Evolutionary conservation across 2,113 vertebrate species (phyloP).

Genomic region (Boleophthalmus pectinirostris): DNA sequence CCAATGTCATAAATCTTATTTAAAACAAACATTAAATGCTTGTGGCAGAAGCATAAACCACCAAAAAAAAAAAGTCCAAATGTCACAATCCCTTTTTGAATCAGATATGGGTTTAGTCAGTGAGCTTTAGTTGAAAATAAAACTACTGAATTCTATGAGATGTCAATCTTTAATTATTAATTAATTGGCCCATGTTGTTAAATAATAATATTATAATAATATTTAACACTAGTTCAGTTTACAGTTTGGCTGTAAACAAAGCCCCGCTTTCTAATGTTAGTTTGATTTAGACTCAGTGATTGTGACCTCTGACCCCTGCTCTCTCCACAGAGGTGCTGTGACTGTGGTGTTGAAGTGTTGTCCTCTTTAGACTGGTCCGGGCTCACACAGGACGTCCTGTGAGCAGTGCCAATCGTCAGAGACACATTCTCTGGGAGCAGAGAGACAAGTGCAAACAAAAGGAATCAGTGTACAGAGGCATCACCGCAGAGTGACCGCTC

Average conservation of each 20-base stretch:
- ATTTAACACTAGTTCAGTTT: background rate
- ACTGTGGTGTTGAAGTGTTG: constrained; percentile 39
- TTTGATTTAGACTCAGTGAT: background rate
- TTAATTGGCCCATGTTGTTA: too few species aligned
- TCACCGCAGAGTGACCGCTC: constrained; percentile 44
- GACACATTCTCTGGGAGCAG: constrained; percentile 34
- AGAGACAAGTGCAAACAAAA: constrained; percentile 20
- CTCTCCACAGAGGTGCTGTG: constrained; percentile 75
- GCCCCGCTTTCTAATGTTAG: background rate
- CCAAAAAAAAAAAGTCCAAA: background rate
- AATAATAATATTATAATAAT: too few species aligned
- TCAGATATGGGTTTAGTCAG: background rate
- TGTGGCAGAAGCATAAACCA: background rate
- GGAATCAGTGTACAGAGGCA: constrained; percentile 29
- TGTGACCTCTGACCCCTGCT: constrained; percentile 22
- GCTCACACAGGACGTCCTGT: constrained; percentile 23
- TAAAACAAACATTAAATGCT: constrained; percentile 49
- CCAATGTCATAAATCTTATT: constrained; percentile 31
- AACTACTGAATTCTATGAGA: background rate
- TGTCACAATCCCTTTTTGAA: background rate
- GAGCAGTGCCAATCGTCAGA: constrained; percentile 61
- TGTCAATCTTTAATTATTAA: too few species aligned
- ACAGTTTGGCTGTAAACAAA: background rate
- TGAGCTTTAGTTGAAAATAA: constrained; percentile 14
- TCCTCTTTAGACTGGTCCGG: constrained; percentile 29